Percentiles rank a stretch among this genome's conserved stretches.
These are phyloP conservation scores for Lepidocyrtoides sp. DNA, from an alignment of 2,888 invertebrate genomes.

Conservation along the genomic window DNA sequence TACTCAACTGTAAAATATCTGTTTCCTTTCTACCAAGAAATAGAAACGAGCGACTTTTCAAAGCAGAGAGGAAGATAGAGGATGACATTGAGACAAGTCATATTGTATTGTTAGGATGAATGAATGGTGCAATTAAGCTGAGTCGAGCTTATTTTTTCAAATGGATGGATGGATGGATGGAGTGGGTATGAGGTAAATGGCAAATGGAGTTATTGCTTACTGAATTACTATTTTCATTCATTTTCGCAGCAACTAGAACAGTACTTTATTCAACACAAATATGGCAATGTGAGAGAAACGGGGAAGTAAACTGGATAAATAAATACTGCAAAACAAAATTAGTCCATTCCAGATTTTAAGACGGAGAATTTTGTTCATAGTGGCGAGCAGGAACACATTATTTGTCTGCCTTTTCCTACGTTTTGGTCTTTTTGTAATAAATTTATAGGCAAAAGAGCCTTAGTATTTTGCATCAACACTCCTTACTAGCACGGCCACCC, in stretches of 20 bases:
- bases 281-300: too few species aligned
- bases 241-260: too few species aligned
- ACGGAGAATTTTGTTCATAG: too few species aligned
- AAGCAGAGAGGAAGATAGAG: neutral
- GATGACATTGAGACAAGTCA: neutral
- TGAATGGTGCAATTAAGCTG: conserved; percentile 35
- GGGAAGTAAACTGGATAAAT: too few species aligned
- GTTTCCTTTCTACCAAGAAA: neutral
- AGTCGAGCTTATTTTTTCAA: neutral
- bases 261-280: too few species aligned
- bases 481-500: too few species aligned
- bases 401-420: too few species aligned
- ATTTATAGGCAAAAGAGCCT: too few species aligned
- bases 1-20: conserved; percentile 10
- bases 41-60: neutral
- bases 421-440: too few species aligned
- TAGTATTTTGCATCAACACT: too few species aligned
- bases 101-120: neutral
- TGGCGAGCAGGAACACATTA: too few species aligned
- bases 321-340: neutral
- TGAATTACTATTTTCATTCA: neutral
- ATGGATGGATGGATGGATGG: neutral
- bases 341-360: neutral
- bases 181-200: neutral
- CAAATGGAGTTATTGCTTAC: neutral